phyloP scores from a whole-genome alignment of 2,113 vertebrate species.

The Colaptes auratus region DNA sequence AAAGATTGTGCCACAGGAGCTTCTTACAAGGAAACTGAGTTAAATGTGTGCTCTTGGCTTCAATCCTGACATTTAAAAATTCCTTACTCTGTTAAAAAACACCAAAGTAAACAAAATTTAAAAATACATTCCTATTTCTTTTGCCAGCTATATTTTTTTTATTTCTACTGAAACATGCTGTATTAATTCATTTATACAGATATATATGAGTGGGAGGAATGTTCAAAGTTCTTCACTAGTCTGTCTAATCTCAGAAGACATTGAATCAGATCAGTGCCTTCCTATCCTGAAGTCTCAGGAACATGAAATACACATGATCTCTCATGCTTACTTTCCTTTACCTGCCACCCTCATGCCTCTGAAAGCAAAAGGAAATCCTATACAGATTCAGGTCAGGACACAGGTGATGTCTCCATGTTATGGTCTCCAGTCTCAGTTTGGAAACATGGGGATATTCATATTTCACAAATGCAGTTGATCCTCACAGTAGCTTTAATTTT shows the following conservation, averaged over 20 bases:
- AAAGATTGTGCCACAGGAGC: background rate
- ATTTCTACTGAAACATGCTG: background rate
- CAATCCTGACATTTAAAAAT: background rate
- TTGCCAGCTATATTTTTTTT: background rate
- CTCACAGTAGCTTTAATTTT: background rate
- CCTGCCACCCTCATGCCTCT: background rate
- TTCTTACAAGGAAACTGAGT: background rate
- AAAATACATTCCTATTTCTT: background rate
- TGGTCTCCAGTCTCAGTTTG: background rate
- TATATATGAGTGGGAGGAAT: background rate
- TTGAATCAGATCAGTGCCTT: background rate
- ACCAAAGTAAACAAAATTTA: background rate
- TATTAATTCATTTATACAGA: background rate
- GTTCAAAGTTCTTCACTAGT: background rate
- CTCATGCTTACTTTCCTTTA: background rate
- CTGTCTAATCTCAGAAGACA: background rate
- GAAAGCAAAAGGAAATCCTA: background rate
- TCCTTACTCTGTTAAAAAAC: background rate
- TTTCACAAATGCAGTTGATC: background rate
- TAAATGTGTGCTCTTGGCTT: background rate
- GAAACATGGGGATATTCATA: background rate
- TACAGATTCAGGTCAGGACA: background rate
- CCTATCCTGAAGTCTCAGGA: background rate
- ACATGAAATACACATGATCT: background rate
- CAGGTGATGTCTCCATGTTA: background rate